Evolutionary conservation across 2,113 vertebrate genomes (phyloP).

Genomic region (Megaceryle torquata): DNA sequence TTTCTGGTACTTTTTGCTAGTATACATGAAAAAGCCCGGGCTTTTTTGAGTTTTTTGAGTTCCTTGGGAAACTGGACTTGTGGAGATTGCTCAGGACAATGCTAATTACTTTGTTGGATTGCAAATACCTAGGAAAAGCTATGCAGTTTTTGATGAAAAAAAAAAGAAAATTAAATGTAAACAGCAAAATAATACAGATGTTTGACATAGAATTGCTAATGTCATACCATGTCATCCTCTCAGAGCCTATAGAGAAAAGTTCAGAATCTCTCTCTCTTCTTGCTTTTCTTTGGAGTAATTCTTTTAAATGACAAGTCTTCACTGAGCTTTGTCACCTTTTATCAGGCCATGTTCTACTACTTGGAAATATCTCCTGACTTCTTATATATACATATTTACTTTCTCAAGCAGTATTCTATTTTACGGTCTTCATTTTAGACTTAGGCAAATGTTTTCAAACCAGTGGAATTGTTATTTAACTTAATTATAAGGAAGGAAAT

Average conservation of each 20-base stretch:
- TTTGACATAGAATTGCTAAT: neutral
- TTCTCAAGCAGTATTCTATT: neutral
- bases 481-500: neutral
- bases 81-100: neutral
- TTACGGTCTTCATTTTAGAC: neutral
- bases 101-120: accelerated
- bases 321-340: neutral
- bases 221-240: neutral
- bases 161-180: neutral
- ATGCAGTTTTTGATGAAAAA: neutral
- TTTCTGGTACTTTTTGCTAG: neutral
- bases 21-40: neutral
- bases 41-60: neutral
- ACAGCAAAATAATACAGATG: neutral
- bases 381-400: neutral
- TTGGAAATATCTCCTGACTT: neutral
- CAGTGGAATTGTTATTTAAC: neutral
- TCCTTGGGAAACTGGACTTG: neutral
- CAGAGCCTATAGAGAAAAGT: neutral
- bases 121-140: neutral
- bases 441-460: neutral
- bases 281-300: neutral
- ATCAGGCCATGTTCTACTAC: neutral
- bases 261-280: neutral
- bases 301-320: neutral